Base-by-base conservation (phyloP, 2,888 invertebrate species). In the Rhorus exstirpatorius region DNA sequence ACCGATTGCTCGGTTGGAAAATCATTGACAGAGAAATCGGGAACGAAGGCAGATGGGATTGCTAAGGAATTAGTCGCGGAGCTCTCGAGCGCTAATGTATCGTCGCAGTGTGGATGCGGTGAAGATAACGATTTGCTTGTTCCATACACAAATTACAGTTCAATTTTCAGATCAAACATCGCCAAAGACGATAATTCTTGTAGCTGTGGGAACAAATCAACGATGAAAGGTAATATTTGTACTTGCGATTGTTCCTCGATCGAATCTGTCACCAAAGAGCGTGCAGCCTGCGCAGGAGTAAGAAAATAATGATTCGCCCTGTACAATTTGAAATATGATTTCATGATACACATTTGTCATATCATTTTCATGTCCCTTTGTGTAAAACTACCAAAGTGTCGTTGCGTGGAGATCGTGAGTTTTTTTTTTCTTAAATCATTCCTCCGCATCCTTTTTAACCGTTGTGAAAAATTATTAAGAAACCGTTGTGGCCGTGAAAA, bases 191-290 rank as follows among this genome's bases (percentile, higher is more conserved):
- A 19, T 7, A 55, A 31, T 61, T 8, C 10, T 19, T 35, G 44
- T 17, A 31, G 24, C 17, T 31, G 3, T n/a, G n/a, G 6, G 6
- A n/a, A n/a, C 44, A 17, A 67, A 49, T 60, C 58, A 12, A 14
- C 17, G 8, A 67, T 46, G 14, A 35, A 55, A 2, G 21, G 19
- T 26, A 49, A 51, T 3, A 14, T 46, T n/a, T 8, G 19, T 3
- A 8, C 38, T 44, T 53, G 77, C 53, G 24, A 78, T 46, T 44
- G 51, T 78, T 79, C 44, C 12, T 46, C 65, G 26, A 65, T 49
- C 35, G 82, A 79, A 6, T 65, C 65, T 0, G 58, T 35, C 8
- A 46, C 65, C 10, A 38, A 26, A 35, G 19, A 75, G 12, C 49
- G 14, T 49, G 74, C 2, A 35, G 17, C 17, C 19, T 76, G 80